Base-by-base conservation (phyloP, 92 coral and sea anemone species). In the Phenganax subtilis region DNA sequence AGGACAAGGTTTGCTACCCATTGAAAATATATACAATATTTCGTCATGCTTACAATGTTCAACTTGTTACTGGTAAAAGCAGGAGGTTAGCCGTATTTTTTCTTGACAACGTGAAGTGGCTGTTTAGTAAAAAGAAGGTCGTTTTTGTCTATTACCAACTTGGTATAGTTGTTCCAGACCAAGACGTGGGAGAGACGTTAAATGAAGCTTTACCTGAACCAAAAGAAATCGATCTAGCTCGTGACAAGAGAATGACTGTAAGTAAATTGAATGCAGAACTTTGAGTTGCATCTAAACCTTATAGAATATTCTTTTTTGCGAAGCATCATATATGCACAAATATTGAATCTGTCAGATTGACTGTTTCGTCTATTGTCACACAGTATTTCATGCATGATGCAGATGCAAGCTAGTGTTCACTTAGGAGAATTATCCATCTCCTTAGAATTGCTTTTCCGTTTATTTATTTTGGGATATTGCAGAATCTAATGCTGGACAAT, bases 401-500 rank as follows among this genome's bases (percentile, higher is more conserved):
- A 37, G 47, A 37, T 37, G 3, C 47, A 37, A 37, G 47, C 47
- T 37, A 37, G 47, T 37, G 5, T 37, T 2, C 47, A 37, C 47
- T 37, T 37, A 37, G 47, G 47, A 37, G 47, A 37, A 37, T 37
- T 37, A 37, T 37, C 47, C 47, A 37, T 5, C 47, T 37, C 47
- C 47, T 37, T 37, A 1, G 5, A 37, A 37, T 37, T 37, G 3
- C 47, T 37, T 52, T 8, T 27, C 0, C 16, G 9, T 52, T 30
- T 77, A 60, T 27, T 56, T 11, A 55, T n/a, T 44, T 71, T 6
- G 6, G 12, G 7, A 44, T 80, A 44, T 85, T 66, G 14, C 82
- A 93, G 98, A 83, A 93, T 55, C 97, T 93, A 20, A 68, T 86
- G 66, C 84, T 84, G 72, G 85, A 86, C 61, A 90, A 91, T 75